A percentile compares a stretch with the other conserved stretches of the same genome.
phyloP scores from a whole-genome alignment of 2,797 vertebrate species.

The Hafferia zeledoni region DNA sequence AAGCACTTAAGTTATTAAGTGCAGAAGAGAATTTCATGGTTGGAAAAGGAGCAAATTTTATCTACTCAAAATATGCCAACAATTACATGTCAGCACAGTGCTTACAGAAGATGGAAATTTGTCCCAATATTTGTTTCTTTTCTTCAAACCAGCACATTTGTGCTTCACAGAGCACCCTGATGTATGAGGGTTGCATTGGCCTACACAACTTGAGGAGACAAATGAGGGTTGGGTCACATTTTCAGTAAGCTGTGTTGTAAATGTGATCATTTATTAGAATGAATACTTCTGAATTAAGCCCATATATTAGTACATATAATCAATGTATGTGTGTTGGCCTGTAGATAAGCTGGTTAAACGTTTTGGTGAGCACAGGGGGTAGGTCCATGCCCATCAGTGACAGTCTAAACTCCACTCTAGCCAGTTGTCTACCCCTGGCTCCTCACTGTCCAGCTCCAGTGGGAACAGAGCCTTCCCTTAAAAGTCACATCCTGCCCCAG shows the following conservation, averaged over 20 bases:
- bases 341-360: constrained; percentile 10
- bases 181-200: not conserved
- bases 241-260: not conserved
- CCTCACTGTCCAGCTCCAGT: not conserved
- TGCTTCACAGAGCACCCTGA: not conserved
- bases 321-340: not conserved
- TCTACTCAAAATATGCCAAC: not conserved
- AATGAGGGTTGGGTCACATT: constrained; percentile 47
- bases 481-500: not conserved
- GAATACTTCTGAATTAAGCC: constrained; percentile 6
- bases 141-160: not conserved
- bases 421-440: not conserved
- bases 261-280: constrained; percentile 62
- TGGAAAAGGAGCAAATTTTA: not conserved
- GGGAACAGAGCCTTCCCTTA: not conserved
- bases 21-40: not conserved
- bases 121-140: not conserved
- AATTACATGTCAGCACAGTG: not conserved
- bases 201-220: constrained; percentile 47
- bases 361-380: not conserved
- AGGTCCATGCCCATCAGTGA: not conserved
- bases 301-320: not conserved
- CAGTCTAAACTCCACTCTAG: not conserved
- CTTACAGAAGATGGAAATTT: not conserved
- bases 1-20: not conserved